Evolutionary conservation across 2,113 vertebrate species (phyloP).

Genomic region (Hassar affinis): DNA sequence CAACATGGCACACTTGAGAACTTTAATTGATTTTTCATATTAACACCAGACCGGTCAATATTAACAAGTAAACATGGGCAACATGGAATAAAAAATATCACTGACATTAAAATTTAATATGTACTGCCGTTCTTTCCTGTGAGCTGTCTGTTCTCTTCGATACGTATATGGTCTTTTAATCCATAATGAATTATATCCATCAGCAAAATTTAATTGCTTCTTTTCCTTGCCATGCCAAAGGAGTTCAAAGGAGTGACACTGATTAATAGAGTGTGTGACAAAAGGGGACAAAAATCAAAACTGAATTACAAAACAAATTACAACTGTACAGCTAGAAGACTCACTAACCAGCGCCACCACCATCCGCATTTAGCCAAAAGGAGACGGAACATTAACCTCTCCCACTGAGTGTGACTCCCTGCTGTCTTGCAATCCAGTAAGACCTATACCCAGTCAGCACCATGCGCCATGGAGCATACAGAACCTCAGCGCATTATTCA

Average conservation of each 20-base stretch:
- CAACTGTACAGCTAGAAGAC: constrained; percentile 1
- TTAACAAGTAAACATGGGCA: not conserved
- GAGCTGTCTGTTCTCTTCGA: not conserved
- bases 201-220: not conserved
- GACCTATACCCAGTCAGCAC: constrained; percentile 17
- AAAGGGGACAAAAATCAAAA: not conserved
- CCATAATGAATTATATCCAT: constrained; percentile 5
- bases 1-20: not conserved
- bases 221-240: not conserved
- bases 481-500: constrained; percentile 41
- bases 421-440: constrained; percentile 21
- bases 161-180: not conserved
- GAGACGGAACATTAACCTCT: constrained; percentile 35
- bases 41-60: not conserved
- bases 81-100: constrained; percentile 3
- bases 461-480: constrained; percentile 14
- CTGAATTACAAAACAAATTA: constrained; percentile 19
- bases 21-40: not conserved
- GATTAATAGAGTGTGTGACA: constrained; percentile 5
- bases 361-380: constrained; percentile 9
- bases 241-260: constrained; percentile 8
- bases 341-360: constrained; percentile 8
- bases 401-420: constrained; percentile 16
- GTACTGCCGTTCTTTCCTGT: not conserved
- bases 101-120: not conserved